Base-by-base conservation (phyloP, 2,113 vertebrate species). In the Mobula birostris region DNA sequence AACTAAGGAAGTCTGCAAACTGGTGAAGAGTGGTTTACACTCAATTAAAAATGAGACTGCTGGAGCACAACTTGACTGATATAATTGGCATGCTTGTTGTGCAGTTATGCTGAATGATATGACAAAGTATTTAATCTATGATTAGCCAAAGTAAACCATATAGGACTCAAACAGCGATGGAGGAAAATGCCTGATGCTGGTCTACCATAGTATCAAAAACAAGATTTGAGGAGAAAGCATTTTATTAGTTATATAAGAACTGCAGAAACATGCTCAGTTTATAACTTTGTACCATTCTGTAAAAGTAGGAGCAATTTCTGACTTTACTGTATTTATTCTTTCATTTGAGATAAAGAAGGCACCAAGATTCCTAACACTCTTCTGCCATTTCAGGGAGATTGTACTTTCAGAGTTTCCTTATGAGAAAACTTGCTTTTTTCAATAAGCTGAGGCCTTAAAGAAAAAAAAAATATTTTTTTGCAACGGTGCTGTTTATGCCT, bases 111-210 rank as follows among this genome's bases (percentile, higher is more conserved):
- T 29, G 19, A 93, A 74, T 76, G 36, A 93, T 68, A 90, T 58
- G 32, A 93, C 56, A 70, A 93, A 48, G 90, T 56, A 48, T 36
- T 56, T 93, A 48, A 93, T 48, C 90, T 48, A 93, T 72, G 90
- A 27, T 93, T 93, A 93, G 66, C 68, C 91, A 93, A 93, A 74
- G 48, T 93, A 93, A 93, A 93, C 91, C 74, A n/a, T 32, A 92
- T 92, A 92, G 36, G 91, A 68, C 70, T 70, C 88, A 91, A 70
- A 93, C 32, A 93, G 90, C 32, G 29, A 36, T 40, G 48, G 91
- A 93, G 91, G 40, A 76, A 40, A 92, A 92, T 92, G 32, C 70
- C 63, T 40, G 63, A 32, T 36, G 21, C 91, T 74, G 74, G 91
- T 93, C 91, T 93, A 36, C 66, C 48, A 56, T 40, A 76, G 36